Evolutionary conservation across 2,888 invertebrate genomes (phyloP).

Genomic region (Taphrorychus bicolor): DNA sequence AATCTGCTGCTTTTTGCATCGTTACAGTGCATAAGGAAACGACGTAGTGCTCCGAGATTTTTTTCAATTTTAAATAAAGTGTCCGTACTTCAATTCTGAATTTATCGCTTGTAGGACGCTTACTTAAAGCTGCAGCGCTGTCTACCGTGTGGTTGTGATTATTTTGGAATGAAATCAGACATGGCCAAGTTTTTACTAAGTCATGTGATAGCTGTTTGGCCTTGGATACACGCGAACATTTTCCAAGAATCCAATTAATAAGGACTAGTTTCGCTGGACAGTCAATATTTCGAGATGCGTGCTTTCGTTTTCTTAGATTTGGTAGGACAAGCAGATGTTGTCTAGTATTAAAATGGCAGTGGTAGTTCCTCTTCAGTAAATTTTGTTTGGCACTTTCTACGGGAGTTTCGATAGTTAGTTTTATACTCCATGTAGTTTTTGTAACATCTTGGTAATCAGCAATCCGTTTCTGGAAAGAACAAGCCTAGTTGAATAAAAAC

Average conservation of each 20-base stretch:
- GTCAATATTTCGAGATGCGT: conserved; percentile 12
- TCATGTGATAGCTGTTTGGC: conserved; percentile 1
- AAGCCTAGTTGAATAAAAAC: no score
- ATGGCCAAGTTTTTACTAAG: neutral
- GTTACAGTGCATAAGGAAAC: conserved; percentile 16
- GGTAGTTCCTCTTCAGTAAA: no score
- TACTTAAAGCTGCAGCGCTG: neutral
- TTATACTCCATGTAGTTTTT: no score
- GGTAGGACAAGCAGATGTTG: neutral
- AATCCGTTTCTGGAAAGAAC: no score
- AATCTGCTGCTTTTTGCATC: conserved; percentile 25
- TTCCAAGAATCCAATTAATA: conserved; percentile 3
- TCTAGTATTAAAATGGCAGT: conserved; percentile 2
- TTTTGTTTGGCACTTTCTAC: no score
- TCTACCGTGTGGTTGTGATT: conserved; percentile 1
- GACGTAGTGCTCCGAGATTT: neutral
- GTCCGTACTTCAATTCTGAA: neutral
- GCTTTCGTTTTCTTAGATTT: conserved; percentile 6
- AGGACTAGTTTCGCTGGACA: conserved; percentile 19
- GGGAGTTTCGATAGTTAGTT: no score
- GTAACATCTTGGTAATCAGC: no score
- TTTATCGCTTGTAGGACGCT: neutral
- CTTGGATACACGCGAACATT: neutral
- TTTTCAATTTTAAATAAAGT: no score
- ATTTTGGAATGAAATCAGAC: neutral